Conservation (phyloP, 1,140 invertebrate genomes). For the Cotesia vestalis region DNA sequence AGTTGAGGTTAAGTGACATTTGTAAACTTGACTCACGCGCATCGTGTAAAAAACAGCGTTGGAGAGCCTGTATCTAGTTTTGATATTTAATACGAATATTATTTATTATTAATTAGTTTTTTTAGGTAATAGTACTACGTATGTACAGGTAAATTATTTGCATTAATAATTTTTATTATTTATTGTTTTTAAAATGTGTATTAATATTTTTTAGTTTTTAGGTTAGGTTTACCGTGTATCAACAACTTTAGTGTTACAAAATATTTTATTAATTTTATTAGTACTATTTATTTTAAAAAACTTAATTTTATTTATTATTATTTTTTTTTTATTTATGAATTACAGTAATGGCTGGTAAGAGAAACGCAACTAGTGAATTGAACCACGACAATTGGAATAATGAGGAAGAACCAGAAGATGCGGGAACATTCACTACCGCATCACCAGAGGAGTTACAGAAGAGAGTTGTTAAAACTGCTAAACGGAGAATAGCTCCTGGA, state of each 20-base stretch:
- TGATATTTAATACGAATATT: too few species aligned
- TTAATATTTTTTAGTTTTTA: too few species aligned
- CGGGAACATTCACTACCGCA: slow-evolving; percentile 77
- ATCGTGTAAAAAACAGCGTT: background rate
- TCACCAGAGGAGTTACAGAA: slow-evolving; percentile 75
- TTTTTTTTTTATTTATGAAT: background rate
- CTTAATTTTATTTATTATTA: background rate
- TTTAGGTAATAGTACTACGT: too few species aligned
- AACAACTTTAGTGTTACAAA: too few species aligned
- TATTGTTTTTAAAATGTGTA: too few species aligned
- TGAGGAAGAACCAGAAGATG: slow-evolving; percentile 83
- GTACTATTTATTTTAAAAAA: background rate
- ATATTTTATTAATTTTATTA: too few species aligned
- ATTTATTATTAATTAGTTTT: too few species aligned
- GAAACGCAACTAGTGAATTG: slow-evolving; percentile 78
- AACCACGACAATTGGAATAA: slow-evolving; percentile 92
- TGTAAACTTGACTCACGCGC: slow-evolving; percentile 2
- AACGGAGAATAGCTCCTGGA: slow-evolving; percentile 66
- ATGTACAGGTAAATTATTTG: too few species aligned
- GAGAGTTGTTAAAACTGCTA: slow-evolving; percentile 81
- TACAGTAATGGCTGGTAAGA: slow-evolving; percentile 76
- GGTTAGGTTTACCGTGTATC: too few species aligned
- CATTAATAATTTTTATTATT: too few species aligned
- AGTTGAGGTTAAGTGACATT: slow-evolving; percentile 1
- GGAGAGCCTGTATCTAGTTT: background rate